These are phyloP conservation scores for Trochalopteron elliotii DNA, from an alignment of 2,113 vertebrate genomes.

Conservation along the genomic window DNA sequence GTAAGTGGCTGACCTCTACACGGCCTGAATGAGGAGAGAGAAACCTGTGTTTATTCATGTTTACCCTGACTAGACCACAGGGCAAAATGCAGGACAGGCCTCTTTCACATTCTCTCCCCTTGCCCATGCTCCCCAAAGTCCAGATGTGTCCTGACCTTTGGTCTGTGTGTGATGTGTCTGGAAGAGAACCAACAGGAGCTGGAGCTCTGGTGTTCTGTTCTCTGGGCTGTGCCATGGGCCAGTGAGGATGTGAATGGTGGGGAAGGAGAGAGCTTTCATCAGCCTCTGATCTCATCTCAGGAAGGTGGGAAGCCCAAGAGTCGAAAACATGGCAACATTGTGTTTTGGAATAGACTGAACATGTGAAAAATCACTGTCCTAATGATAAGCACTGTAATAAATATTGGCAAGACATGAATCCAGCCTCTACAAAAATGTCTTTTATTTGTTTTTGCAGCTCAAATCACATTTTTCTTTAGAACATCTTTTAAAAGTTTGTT, in stretches of 20 bases:
- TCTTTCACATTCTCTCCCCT: not conserved
- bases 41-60: not conserved
- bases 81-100: not conserved
- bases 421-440: slow-evolving; percentile 5
- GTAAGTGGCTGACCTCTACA: not conserved
- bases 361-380: slow-evolving; percentile 38
- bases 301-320: not conserved
- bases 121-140: not conserved
- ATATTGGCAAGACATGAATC: slow-evolving; percentile 60
- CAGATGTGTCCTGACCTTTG: not conserved
- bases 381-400: slow-evolving; percentile 53
- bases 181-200: not conserved
- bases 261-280: not conserved
- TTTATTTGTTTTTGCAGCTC: not conserved
- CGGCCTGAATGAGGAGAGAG: not conserved
- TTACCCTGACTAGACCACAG: not conserved
- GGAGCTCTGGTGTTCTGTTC: not conserved
- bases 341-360: slow-evolving; percentile 29
- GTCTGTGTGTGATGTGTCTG: not conserved
- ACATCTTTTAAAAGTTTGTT: slow-evolving; percentile 59
- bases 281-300: not conserved
- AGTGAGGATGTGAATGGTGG: not conserved
- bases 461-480: slow-evolving; percentile 60
- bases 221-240: fast-evolving
- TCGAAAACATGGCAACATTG: not conserved